Percentiles rank a stretch among this genome's conserved stretches.
Evolutionary conservation across 2,797 vertebrate species (phyloP).

Genomic region (Benthosema pterotum): DNA sequence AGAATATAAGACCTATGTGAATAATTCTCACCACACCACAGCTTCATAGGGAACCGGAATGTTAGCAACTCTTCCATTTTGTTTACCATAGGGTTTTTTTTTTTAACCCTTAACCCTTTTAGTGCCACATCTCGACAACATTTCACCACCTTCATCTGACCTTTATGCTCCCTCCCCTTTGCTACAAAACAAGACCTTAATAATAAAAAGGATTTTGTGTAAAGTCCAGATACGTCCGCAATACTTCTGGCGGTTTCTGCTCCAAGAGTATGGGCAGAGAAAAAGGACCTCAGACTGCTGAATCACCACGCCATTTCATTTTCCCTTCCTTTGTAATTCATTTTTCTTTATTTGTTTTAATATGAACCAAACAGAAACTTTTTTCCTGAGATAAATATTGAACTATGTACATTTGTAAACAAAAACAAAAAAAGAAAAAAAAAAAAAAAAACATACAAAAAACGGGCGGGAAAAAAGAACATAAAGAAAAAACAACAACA

Average conservation of each 20-base stretch:
- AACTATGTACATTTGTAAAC: conserved; percentile 18
- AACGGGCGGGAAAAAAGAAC: conserved; percentile 55
- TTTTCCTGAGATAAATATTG: conserved; percentile 15
- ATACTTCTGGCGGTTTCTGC: neutral
- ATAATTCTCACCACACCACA: conserved; percentile 61
- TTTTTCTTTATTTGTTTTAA: neutral
- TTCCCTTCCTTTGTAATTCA: too few species aligned
- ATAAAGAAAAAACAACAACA: conserved; percentile 13
- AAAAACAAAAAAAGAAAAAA: conserved; percentile 7
- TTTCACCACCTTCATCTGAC: conserved; percentile 40
- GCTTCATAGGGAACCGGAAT: conserved; percentile 60
- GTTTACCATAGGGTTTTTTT: conserved; percentile 36
- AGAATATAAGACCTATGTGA: conserved; percentile 67
- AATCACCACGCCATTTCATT: conserved; percentile 16
- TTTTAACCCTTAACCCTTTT: conserved; percentile 73
- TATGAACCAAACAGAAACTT: conserved; percentile 44
- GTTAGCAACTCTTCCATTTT: conserved; percentile 69
- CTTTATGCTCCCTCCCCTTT: conserved; percentile 12
- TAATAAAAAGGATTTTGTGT: neutral
- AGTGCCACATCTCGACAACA: conserved; percentile 52
- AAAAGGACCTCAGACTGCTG: conserved; percentile 8
- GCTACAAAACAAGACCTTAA: conserved; percentile 6
- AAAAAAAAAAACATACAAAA: conserved; percentile 43
- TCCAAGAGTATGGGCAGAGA: neutral
- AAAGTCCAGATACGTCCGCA: conserved; percentile 15